Evolutionary conservation across 92 coral and sea anemone genomes (phyloP).

Genomic region (Bergia puertoricense): DNA sequence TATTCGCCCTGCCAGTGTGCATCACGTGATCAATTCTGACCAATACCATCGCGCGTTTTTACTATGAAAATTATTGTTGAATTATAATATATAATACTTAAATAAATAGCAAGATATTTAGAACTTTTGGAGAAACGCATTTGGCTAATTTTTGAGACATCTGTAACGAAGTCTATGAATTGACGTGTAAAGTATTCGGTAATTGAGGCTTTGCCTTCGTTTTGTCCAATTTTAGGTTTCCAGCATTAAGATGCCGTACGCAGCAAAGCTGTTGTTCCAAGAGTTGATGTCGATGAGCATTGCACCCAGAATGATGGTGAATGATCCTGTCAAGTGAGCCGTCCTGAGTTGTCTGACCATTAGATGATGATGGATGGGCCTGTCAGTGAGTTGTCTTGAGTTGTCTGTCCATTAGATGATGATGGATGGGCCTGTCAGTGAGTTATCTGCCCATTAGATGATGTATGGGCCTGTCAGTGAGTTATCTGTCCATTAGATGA

Average conservation of each 20-base stretch:
- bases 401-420: background rate
- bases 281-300: slow-evolving; percentile 99
- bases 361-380: background rate
- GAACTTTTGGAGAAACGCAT: no score
- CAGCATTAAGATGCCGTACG: slow-evolving; percentile 95
- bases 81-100: no score
- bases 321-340: slow-evolving; percentile 80
- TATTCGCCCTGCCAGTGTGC: no score
- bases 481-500: background rate
- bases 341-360: background rate
- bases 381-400: slow-evolving; percentile 39
- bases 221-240: slow-evolving; percentile 67
- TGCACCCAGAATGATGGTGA: slow-evolving; percentile 97
- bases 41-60: no score
- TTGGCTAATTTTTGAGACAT: no score
- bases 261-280: slow-evolving; percentile 97
- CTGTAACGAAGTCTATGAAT: background rate
- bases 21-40: no score
- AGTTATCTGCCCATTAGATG: background rate
- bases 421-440: slow-evolving; percentile 38
- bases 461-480: slow-evolving; percentile 17
- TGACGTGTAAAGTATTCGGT: no score
- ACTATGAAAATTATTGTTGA: no score
- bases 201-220: background rate
- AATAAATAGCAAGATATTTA: no score